A percentile compares a stretch with the other conserved stretches of the same genome.
phyloP scores from a whole-genome alignment of 1,140 invertebrate genomes.

The Nomia melanderi region DNA sequence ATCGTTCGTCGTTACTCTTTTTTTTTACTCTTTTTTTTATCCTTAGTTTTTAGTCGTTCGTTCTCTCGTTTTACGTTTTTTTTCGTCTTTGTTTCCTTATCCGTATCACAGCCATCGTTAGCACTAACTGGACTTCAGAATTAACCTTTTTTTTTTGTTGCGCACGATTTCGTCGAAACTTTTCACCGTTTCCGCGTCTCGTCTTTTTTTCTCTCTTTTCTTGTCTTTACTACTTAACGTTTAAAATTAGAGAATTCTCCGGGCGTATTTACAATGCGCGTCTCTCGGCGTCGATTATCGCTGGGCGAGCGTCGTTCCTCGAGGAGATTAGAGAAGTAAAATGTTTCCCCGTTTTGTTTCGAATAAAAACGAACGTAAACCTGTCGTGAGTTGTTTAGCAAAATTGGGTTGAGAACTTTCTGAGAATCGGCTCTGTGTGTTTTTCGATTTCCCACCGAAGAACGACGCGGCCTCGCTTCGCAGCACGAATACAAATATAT shows the following conservation, averaged over 20 bases:
- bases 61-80: slow-evolving; percentile 31
- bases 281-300: slow-evolving; percentile 4
- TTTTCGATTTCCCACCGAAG: slow-evolving; percentile 6
- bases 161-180: too few species aligned
- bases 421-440: too few species aligned
- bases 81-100: slow-evolving; percentile 56
- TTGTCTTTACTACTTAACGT: slow-evolving; percentile 56
- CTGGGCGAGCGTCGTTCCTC: slow-evolving; percentile 43
- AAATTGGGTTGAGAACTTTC: too few species aligned
- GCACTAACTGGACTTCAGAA: slow-evolving; percentile 67
- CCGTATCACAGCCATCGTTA: slow-evolving; percentile 74
- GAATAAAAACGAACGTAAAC: background rate
- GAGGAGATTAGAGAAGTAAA: background rate
- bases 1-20: background rate
- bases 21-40: background rate
- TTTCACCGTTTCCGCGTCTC: too few species aligned
- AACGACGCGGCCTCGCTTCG: slow-evolving; percentile 24
- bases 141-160: slow-evolving; percentile 66
- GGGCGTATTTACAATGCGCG: slow-evolving; percentile 55
- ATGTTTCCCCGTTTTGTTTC: too few species aligned
- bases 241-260: slow-evolving; percentile 52
- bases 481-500: slow-evolving; percentile 9
- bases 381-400: too few species aligned
- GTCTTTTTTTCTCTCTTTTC: slow-evolving; percentile 47
- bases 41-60: slow-evolving; percentile 34